These are phyloP conservation scores for Serinus canaria DNA, from an alignment of 2,113 vertebrate species.

Conservation along the genomic window DNA sequence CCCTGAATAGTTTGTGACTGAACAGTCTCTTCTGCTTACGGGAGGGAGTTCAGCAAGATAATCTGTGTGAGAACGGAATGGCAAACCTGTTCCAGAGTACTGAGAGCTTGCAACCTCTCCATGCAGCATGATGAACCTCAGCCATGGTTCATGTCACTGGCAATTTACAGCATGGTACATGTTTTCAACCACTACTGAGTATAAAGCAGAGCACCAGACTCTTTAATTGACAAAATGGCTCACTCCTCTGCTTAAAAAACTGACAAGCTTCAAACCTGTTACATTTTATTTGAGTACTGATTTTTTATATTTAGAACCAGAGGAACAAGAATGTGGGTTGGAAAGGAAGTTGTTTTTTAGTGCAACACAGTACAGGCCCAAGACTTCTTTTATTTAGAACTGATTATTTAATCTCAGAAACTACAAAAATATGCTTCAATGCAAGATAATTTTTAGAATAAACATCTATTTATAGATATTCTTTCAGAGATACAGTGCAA, in stretches of 20 bases:
- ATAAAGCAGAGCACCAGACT: not conserved
- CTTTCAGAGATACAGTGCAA: not conserved
- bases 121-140: not conserved
- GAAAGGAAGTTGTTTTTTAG: not conserved
- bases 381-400: not conserved
- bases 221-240: not conserved
- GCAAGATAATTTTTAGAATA: not conserved
- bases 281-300: constrained; percentile 3
- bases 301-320: not conserved
- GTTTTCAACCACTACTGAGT: not conserved
- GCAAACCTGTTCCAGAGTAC: not conserved
- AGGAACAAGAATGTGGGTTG: not conserved
- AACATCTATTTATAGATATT: not conserved
- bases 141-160: not conserved
- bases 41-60: not conserved
- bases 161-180: not conserved
- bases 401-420: not conserved
- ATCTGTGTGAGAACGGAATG: not conserved
- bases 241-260: not conserved
- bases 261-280: not conserved
- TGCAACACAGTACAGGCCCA: not conserved
- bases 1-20: not conserved
- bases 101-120: not conserved
- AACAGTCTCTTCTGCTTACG: not conserved
- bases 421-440: not conserved